Evolutionary conservation across 1,140 invertebrate species (phyloP).

Genomic region (Danaus melanippus): DNA sequence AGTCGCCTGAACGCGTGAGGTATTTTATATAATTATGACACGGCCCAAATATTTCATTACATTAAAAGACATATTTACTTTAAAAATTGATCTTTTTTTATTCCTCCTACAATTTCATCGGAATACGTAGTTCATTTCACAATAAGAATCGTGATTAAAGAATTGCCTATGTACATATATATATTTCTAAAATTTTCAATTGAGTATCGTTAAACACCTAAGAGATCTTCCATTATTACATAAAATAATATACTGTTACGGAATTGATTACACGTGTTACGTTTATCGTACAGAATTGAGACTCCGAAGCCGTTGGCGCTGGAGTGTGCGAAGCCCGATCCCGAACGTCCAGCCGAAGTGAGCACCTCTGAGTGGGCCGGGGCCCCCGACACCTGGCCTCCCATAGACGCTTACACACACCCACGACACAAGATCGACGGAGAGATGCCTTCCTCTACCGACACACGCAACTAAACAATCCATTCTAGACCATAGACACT

Average conservation of each 20-base stretch:
- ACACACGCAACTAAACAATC: constrained; percentile 53
- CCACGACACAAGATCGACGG: constrained; percentile 61
- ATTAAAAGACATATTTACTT: too few relatives aligned
- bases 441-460: constrained; percentile 66
- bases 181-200: too few relatives aligned
- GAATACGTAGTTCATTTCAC: too few relatives aligned
- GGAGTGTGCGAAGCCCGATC: constrained; percentile 47
- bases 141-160: too few relatives aligned
- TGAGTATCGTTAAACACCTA: too few relatives aligned
- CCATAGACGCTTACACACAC: constrained; percentile 57
- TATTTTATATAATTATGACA: constrained; percentile 42
- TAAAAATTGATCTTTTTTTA: too few relatives aligned
- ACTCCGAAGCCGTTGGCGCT: constrained; percentile 60
- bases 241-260: background rate
- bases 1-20: constrained; percentile 69
- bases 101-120: too few relatives aligned
- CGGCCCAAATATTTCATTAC: background rate
- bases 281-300: constrained; percentile 38
- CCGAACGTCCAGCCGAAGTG: constrained; percentile 60
- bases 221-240: background rate
- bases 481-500: too few relatives aligned
- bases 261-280: background rate
- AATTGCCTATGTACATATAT: too few relatives aligned
- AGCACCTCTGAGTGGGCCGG: constrained; percentile 55
- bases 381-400: constrained; percentile 39